Conservation (phyloP, 2,888 invertebrate species). For the Rapana venosa region DNA sequence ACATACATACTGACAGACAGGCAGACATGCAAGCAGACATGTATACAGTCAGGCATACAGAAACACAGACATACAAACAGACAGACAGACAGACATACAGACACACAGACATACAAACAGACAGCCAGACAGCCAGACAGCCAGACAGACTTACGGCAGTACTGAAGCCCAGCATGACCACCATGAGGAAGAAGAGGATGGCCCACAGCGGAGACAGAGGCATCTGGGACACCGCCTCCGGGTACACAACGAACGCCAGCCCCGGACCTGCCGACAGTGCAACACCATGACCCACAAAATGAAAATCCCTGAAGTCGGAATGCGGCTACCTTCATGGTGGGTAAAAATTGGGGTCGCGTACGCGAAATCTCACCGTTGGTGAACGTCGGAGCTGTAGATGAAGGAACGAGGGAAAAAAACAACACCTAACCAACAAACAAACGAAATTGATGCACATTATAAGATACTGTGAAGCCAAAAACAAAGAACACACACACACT, state of each 20-base stretch:
- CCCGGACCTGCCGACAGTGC: conserved; percentile 81
- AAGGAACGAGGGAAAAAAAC: too few relatives aligned
- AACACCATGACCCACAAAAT: background rate
- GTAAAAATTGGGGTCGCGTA: too few relatives aligned
- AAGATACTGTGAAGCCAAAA: background rate
- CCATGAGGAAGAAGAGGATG: conserved; percentile 77
- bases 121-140: background rate
- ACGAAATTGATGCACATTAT: too few relatives aligned
- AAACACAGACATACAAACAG: background rate
- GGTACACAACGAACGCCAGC: conserved; percentile 90
- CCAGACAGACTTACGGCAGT: conserved; percentile 57
- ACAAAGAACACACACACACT: background rate
- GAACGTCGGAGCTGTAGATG: too few relatives aligned
- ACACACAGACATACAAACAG: background rate
- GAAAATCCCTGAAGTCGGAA: too few relatives aligned
- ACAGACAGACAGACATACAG: background rate
- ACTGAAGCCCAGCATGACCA: conserved; percentile 68
- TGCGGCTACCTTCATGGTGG: too few relatives aligned
- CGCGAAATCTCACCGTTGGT: too few relatives aligned
- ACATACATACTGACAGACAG: background rate
- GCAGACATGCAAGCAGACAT: too few relatives aligned
- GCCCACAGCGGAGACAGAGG: conserved; percentile 91
- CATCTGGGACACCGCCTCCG: conserved; percentile 87
- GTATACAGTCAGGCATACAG: background rate
- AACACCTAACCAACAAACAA: too few relatives aligned